Conservation (phyloP, 2,113 vertebrate genomes). For the Lepidiolamprologus cunningtoni region DNA sequence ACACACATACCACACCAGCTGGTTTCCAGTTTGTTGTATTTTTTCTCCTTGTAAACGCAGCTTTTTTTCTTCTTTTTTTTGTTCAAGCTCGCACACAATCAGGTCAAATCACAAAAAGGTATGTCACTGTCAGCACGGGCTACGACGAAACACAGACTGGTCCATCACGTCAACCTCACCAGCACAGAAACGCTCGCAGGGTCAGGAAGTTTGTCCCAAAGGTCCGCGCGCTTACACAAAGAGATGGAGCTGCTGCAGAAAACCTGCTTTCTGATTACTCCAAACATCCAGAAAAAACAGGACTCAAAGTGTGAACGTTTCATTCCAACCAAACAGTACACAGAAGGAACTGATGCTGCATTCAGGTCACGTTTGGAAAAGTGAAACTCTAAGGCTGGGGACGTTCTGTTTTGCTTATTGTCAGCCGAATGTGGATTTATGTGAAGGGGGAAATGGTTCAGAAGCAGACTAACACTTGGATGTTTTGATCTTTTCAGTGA, state of each 20-base stretch:
- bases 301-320: rapidly evolving
- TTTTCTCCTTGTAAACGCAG: constrained; percentile 27
- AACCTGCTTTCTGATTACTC: not conserved
- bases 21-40: constrained; percentile 15
- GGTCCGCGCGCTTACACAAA: not conserved
- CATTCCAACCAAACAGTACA: not conserved
- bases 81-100: constrained; percentile 37
- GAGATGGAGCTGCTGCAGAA: constrained; percentile 11
- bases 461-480: not conserved
- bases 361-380: not conserved
- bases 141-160: constrained; percentile 25
- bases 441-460: not conserved
- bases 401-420: not conserved
- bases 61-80: constrained; percentile 34
- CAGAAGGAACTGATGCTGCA: not conserved
- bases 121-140: constrained; percentile 32
- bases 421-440: not conserved
- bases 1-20: not conserved
- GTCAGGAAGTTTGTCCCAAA: not conserved
- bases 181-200: not conserved
- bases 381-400: not conserved
- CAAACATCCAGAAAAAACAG: not conserved
- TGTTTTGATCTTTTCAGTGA: not conserved
- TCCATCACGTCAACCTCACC: constrained; percentile 3
- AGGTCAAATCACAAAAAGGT: constrained; percentile 31